Evolutionary conservation across 2,113 vertebrate genomes (phyloP).

Genomic region (Egretta garzetta): DNA sequence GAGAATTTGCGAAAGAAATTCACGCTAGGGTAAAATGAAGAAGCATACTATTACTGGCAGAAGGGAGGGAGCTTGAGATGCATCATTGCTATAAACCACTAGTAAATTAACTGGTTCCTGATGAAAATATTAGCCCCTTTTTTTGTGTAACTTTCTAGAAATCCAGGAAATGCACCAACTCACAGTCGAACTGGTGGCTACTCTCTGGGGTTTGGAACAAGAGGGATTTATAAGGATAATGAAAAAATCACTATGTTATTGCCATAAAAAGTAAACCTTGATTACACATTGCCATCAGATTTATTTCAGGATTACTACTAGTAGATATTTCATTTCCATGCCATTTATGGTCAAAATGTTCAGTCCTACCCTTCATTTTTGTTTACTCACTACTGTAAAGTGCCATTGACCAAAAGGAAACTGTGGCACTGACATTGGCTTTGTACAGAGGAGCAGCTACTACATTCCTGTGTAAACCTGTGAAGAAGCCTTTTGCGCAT

Average conservation of each 20-base stretch:
- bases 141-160: neutral
- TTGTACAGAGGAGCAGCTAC: neutral
- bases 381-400: neutral
- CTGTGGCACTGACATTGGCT: neutral
- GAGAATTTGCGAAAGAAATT: neutral
- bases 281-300: neutral
- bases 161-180: neutral
- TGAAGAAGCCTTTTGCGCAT: neutral
- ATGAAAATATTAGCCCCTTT: neutral
- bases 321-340: neutral
- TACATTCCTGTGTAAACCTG: neutral
- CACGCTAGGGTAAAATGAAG: neutral
- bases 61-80: neutral
- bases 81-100: neutral
- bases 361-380: neutral
- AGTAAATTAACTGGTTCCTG: neutral
- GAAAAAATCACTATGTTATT: neutral
- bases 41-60: neutral
- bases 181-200: neutral
- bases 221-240: neutral
- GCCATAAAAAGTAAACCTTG: neutral
- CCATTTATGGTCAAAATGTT: neutral
- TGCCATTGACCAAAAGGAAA: neutral
- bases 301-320: neutral
- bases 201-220: neutral